Evolutionary conservation across 2,113 vertebrate genomes (phyloP), one percentile per base, ranked within the genome.

Genomic region (Motacilla alba): DNA sequence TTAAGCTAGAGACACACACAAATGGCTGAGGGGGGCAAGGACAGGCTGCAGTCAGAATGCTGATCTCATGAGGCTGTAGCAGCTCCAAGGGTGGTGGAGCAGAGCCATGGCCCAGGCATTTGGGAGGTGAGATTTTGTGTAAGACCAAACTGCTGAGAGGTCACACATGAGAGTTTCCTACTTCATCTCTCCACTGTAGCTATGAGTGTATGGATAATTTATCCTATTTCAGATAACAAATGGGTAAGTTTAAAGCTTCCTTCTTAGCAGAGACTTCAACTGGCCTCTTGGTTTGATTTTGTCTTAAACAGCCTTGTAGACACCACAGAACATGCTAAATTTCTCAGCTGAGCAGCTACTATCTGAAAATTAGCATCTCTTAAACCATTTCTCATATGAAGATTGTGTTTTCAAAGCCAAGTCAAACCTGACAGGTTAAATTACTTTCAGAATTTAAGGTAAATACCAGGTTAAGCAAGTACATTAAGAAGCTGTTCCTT

Each of bases 11-110:
- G 62, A 37, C 35, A 76, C 52, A 41, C 31, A 72, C 24, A 39
- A 2, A 55, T 27, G 87, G 56, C 44, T 56, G 39, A 72, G 26
- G 20, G 20, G 26, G 5, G 3, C 33, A 46, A 68, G 39, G 75
- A 49, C 46, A 10, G 68, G 30, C 66, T 85, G 70, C 74, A 37
- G 31, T 15, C 35, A 63, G 43, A 67, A 44, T 21, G 19, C 47
- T 53, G 55, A 87, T 41, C 44, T 27, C 12, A 5, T 4, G 19
- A 53, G 67, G 24, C 49, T 44, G 62, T 2, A 39, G 33, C 1
- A 2, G 15, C 30, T 49, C 13, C 19, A 39, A 1, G 0, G 1
- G 26, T 46, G 47, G 27, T 7, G 28, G 14, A 30, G 58, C 47
- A 83, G 62, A 83, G 52, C 24, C 62, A 12, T 1, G 15, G 46